Conservation (phyloP, 2,888 invertebrate species). For the Pseudoips prasinana region DNA sequence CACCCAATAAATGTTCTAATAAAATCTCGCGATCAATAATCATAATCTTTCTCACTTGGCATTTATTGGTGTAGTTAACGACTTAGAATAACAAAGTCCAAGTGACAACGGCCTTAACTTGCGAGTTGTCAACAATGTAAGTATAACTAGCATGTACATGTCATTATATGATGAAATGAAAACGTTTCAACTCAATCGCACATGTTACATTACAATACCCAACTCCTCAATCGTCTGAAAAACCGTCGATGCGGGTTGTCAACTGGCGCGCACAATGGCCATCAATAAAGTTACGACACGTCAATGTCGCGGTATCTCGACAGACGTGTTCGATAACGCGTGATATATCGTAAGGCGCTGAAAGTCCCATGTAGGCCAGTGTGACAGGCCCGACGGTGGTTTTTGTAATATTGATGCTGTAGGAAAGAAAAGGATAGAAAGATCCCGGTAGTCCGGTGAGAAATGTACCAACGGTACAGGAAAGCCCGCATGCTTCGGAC, state of each 20-base stretch:
- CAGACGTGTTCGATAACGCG: constrained; percentile 26
- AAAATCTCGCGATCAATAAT: too few species aligned
- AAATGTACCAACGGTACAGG: too few species aligned
- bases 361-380: constrained; percentile 12
- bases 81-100: too few species aligned
- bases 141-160: too few species aligned
- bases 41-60: too few species aligned
- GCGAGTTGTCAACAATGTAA: too few species aligned
- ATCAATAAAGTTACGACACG: constrained; percentile 31
- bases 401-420: constrained; percentile 4
- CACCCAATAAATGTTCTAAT: too few species aligned
- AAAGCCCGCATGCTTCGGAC: too few species aligned
- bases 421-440: too few species aligned
- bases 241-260: constrained; percentile 8
- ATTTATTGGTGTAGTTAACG: too few species aligned
- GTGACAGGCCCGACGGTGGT: constrained; percentile 4
- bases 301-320: constrained; percentile 23
- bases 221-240: constrained; percentile 12
- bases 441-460: too few species aligned
- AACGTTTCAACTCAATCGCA: background rate
- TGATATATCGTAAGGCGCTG: constrained; percentile 25
- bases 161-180: background rate
- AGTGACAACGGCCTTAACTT: too few species aligned
- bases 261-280: constrained; percentile 28
- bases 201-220: constrained; percentile 3